Evolutionary conservation across 2,888 invertebrate species (phyloP), one percentile per base, ranked within the genome.

Genomic region (Hydropsyche betteni): DNA sequence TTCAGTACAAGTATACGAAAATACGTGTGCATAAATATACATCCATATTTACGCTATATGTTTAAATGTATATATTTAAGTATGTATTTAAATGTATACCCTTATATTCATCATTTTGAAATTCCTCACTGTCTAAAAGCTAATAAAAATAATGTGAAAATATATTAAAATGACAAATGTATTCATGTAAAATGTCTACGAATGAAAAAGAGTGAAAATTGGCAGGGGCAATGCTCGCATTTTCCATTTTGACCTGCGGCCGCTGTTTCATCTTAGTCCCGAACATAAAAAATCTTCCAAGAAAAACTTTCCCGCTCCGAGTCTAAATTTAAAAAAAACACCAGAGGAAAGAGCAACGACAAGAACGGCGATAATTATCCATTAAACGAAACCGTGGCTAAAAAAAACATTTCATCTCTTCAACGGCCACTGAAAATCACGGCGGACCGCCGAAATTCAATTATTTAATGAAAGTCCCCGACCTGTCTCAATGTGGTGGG

Each of bases 331-430:
- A 53, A 78, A 76, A 73, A 69, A 52, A 75, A 75, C 69, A 72
- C 16, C 24, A 24, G 51, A 69, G 24, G 24, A 69, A 14, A 14
- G 53, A 53, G 74, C 61, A 24, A 51, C 24, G 68, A 73, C 58
- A 55, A 58, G 64, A 76, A 68, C 70, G 75, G 78, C 75, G 78
- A 78, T 78, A 78, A 78, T 78, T 78, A 77, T 78, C 76, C 53
- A 14, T 12, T 8, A 53, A 53, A 53, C 12, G 14, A 53, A 53
- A 53, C 4, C 14, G 8, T 14, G 53, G 14, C 12, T 78, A 75
- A 76, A 51, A 58, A 58, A 12, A 12, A 61, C 14, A 61, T 34
- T 24, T 24, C 50, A 10, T 16, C 52, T 50, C 69, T n/a, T 33
- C 12, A 38, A 8, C 69, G 24, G 50, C 14, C 12, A 52, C 6